These are phyloP conservation scores for Caenorhabditis wallacei DNA, from an alignment of 2,888 invertebrate species.

Conservation along the genomic window DNA sequence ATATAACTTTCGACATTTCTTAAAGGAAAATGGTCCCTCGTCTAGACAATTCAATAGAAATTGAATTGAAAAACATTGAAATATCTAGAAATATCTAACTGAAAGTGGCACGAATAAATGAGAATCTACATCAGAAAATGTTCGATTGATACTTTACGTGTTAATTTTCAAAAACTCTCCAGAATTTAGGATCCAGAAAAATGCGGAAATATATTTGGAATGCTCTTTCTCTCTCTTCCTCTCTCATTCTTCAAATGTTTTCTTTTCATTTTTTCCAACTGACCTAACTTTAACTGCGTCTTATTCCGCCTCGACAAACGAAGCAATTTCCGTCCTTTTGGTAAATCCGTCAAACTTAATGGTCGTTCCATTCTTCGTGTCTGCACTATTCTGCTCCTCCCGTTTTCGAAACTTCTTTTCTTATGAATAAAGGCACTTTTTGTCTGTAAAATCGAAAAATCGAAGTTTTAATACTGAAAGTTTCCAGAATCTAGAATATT, in stretches of 20 bases:
- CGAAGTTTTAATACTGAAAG: not conserved
- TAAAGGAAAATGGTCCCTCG: no score
- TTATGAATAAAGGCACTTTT: slow-evolving; percentile 14
- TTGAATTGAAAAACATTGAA: no score
- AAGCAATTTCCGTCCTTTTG: slow-evolving; percentile 58
- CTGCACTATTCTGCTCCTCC: slow-evolving; percentile 2
- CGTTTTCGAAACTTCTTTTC: not conserved
- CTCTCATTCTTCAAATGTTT: not conserved
- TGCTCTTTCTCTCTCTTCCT: no score
- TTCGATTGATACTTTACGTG: no score
- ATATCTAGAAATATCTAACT: no score
- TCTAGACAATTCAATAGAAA: no score
- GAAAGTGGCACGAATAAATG: no score
- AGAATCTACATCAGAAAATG: no score
- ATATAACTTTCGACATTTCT: no score
- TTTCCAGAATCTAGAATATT: no score
- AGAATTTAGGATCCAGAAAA: not conserved
- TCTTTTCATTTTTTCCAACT: slow-evolving; percentile 34
- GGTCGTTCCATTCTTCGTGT: slow-evolving; percentile 52
- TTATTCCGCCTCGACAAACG: slow-evolving; percentile 58
- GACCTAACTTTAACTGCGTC: slow-evolving; percentile 59
- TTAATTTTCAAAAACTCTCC: no score
- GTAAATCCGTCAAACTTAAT: slow-evolving; percentile 54
- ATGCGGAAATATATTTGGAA: not conserved
- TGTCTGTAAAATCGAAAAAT: slow-evolving; percentile 17